Conservation (phyloP, 2,113 vertebrate species). For the Propithecus coquereli region DNA sequence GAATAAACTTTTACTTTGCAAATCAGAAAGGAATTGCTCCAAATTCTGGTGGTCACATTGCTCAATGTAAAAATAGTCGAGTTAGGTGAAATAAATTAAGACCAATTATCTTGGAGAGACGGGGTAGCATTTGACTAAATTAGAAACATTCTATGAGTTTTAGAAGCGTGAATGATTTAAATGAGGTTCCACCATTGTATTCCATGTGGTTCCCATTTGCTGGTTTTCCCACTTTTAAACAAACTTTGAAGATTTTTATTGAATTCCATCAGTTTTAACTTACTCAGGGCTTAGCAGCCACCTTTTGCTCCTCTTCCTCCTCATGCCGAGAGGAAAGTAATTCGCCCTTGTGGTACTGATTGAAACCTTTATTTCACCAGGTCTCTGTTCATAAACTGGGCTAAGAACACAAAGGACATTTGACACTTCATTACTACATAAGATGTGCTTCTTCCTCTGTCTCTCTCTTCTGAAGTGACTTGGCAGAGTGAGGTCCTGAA, state of each 20-base stretch:
- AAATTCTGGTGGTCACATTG: not conserved
- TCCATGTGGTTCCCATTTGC: slow-evolving; percentile 72
- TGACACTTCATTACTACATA: not conserved
- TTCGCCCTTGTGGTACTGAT: fast-evolving
- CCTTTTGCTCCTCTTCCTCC: not conserved
- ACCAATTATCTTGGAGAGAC: not conserved
- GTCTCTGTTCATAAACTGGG: not conserved
- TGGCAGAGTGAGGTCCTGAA: slow-evolving; percentile 57
- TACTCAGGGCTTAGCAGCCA: not conserved
- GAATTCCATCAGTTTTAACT: not conserved
- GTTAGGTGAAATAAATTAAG: slow-evolving; percentile 18
- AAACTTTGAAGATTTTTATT: slow-evolving; percentile 39
- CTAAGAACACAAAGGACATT: not conserved
- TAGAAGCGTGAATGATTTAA: not conserved
- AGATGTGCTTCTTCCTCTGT: not conserved
- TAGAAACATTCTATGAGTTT: not conserved
- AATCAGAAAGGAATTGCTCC: not conserved
- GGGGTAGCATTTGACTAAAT: not conserved
- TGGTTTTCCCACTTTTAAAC: slow-evolving; percentile 56
- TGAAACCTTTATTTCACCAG: not conserved
- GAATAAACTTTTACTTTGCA: slow-evolving; percentile 5
- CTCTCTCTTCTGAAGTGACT: not conserved
- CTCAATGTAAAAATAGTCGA: slow-evolving; percentile 5
- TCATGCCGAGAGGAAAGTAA: fast-evolving
- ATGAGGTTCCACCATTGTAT: not conserved